Conservation (phyloP, 2,113 vertebrate genomes). For the Stigmatopora nigra region DNA sequence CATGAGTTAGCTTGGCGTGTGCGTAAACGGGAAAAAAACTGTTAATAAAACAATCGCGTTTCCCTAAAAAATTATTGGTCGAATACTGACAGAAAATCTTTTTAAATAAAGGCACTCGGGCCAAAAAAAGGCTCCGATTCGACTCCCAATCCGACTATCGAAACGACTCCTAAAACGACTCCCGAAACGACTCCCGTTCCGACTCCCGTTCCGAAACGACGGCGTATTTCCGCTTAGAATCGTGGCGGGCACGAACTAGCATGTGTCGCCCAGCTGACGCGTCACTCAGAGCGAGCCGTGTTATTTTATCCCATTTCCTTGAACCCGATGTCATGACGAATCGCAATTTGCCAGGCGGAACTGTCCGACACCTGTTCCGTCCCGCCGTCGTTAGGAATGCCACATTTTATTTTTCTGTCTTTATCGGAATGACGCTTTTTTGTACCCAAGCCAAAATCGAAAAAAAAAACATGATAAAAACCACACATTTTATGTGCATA, state of each 20-base stretch:
- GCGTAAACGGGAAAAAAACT: conserved; percentile 45
- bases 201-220: too few relatives aligned
- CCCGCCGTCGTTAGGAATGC: conserved; percentile 50
- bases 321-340: conserved; percentile 68
- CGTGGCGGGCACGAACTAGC: conserved; percentile 13
- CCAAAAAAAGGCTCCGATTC: too few relatives aligned
- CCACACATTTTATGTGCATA: conserved; percentile 71
- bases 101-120: conserved; percentile 13
- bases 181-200: too few relatives aligned
- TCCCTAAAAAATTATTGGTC: conserved; percentile 29
- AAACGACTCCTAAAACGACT: too few relatives aligned
- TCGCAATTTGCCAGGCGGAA: conserved; percentile 63
- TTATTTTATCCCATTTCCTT: conserved; percentile 70
- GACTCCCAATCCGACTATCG: too few relatives aligned
- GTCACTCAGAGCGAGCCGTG: conserved; percentile 61
- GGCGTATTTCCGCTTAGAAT: conserved; percentile 8
- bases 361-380: conserved; percentile 64
- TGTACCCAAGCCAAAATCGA: conserved; percentile 7
- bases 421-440: conserved; percentile 46
- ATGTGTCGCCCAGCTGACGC: conserved; percentile 61
- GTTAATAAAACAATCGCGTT: conserved; percentile 71
- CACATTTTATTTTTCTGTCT: conserved; percentile 38
- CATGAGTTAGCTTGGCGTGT: conserved; percentile 88
- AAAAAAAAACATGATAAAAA: conserved; percentile 40
- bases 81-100: conserved; percentile 36